phyloP scores from a whole-genome alignment of 2,797 vertebrate species.

The Rhodeus uyekii region DNA sequence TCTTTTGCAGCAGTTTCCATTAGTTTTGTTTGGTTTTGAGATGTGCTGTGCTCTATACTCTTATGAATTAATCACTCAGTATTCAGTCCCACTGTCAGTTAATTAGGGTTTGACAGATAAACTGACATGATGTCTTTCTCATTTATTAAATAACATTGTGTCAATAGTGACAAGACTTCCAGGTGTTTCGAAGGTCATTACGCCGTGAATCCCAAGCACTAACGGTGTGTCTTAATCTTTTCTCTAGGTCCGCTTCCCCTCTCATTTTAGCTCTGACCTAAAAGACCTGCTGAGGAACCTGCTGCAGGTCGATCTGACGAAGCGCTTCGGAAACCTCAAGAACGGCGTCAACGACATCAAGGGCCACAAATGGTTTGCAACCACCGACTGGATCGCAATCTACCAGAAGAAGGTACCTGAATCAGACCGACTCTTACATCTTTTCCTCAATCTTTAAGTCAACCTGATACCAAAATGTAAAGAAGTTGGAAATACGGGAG shows the following conservation, averaged over 20 bases:
- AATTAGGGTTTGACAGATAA: neutral
- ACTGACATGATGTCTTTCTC: neutral
- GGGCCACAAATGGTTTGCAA: constrained; percentile 99
- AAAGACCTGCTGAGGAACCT: constrained; percentile 97
- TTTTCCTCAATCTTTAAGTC: neutral
- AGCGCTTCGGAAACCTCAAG: constrained; percentile 98
- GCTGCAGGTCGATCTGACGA: constrained; percentile 98
- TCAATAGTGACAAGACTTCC: neutral
- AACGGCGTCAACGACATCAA: constrained; percentile 99
- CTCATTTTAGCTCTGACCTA: constrained; percentile 98
- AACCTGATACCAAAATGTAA: neutral
- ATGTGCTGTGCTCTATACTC: neutral
- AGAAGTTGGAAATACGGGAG: too few relatives aligned
- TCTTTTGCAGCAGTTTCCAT: neutral
- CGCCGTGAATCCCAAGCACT: neutral
- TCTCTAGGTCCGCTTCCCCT: constrained; percentile 94
- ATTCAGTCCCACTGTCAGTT: neutral
- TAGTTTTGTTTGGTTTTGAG: neutral
- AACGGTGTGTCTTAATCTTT: neutral
- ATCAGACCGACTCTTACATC: neutral
- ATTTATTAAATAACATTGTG: neutral
- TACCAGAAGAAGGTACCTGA: constrained; percentile 94
- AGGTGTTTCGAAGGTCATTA: neutral
- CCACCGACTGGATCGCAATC: constrained; percentile 99
- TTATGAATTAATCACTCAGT: neutral